Evolutionary conservation across 2,888 invertebrate genomes (phyloP), one percentile per base, ranked within the genome.

Genomic region (Gryllus longicercus): DNA sequence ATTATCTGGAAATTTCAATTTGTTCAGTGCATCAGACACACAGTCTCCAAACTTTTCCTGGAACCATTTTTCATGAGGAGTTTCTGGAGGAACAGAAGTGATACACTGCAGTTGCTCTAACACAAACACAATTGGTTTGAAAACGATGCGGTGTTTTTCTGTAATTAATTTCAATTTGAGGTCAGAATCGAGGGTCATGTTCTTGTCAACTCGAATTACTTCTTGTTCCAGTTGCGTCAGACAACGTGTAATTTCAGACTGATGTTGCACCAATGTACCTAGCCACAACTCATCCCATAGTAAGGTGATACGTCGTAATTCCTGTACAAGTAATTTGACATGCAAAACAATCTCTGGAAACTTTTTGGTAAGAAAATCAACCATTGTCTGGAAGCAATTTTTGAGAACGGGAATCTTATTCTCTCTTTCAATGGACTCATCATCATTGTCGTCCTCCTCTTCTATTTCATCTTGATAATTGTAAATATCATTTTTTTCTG

Each of bases 241-340:
- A 25, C 96, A 89, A 84, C 95, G 92, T 4, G 90, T 91, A 82
- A 95, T 94, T 84, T 95, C 95, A 0, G 93, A 91, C 85, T 95
- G 94, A 86, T 98, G 94, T 86, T 98, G 97, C 5, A 93, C 93
- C 81, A 99, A 88, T 0, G 97, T 96, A 3, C 97, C 96, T 18
- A 97, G 89, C 94, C 97, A 98, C 77, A 96, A 88, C 87, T 98
- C 97, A 85, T 97, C 97, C 95, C 96, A 96, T 2, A 99, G 89
- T 80, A 99, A 88, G 78, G 97, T 97, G 80, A 99, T 96, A 82
- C 98, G 91, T 81, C 97, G 92, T 82, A 99, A 88, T 88, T 99
- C 98, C 84, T 93, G 93, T 0, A 98, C 96, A 82, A 99, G 89
- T 81, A 95, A 89, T 86, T 96, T 95, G 0, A 98, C 97, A 88